These are phyloP conservation scores for Okapia johnstoni DNA, from an alignment of 2,113 vertebrate species.

Conservation along the genomic window DNA sequence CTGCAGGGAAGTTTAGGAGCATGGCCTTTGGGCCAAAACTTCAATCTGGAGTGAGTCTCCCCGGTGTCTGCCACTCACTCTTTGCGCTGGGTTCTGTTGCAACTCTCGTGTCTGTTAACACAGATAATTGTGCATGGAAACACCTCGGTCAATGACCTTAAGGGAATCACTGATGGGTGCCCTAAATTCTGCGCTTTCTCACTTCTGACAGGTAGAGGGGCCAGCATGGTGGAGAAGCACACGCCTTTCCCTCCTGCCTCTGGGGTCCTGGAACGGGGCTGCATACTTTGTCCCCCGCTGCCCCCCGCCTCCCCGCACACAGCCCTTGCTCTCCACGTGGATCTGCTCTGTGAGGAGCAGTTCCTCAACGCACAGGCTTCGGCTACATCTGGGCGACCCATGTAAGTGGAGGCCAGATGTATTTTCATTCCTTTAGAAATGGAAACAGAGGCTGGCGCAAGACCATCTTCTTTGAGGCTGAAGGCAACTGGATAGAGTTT, in stretches of 20 bases:
- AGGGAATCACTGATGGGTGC: rapidly evolving
- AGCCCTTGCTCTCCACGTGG: rapidly evolving
- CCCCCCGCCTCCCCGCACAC: neutral
- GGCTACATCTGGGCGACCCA: neutral
- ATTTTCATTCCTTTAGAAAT: neutral
- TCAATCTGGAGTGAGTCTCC: neutral
- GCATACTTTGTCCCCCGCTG: rapidly evolving
- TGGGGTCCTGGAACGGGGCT: rapidly evolving
- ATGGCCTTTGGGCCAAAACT: neutral
- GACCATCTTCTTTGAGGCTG: neutral
- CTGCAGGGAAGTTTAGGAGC: neutral
- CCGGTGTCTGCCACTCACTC: neutral
- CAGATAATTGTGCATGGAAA: neutral
- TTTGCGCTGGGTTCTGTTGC: neutral
- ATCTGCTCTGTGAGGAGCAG: neutral
- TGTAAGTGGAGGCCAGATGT: neutral
- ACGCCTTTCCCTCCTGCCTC: rapidly evolving
- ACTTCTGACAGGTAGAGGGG: neutral
- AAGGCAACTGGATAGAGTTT: neutral
- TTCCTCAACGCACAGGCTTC: neutral
- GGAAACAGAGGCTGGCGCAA: neutral
- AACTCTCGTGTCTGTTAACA: rapidly evolving
- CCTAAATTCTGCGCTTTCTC: rapidly evolving
- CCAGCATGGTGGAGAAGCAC: neutral
- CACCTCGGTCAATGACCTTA: neutral